Conservation (phyloP, 2,888 invertebrate genomes). For the Druceiella hillmani region DNA sequence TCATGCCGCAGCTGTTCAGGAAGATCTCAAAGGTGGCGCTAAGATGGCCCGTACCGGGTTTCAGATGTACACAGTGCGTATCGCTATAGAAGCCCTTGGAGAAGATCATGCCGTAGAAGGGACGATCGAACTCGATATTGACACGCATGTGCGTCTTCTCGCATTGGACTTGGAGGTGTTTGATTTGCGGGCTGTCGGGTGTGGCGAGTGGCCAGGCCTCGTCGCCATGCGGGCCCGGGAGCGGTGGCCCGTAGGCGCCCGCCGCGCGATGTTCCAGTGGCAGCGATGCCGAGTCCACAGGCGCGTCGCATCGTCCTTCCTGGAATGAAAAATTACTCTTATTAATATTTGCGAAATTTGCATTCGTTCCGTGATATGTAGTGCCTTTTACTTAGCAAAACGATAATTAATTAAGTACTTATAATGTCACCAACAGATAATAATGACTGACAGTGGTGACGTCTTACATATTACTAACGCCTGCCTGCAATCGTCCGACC, state of each 20-base stretch:
- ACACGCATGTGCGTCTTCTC: conserved; percentile 95
- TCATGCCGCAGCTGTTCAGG: conserved; percentile 90
- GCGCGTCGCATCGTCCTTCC: conserved; percentile 74
- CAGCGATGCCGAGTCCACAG: conserved; percentile 74
- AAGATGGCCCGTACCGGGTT: conserved; percentile 85
- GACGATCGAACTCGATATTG: conserved; percentile 90
- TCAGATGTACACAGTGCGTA: conserved; percentile 84
- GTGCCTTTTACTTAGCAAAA: too few relatives aligned
- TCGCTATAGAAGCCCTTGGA: conserved; percentile 93
- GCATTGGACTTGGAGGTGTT: conserved; percentile 90
- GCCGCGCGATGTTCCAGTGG: conserved; percentile 77
- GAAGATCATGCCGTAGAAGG: conserved; percentile 95
- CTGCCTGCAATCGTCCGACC: too few relatives aligned
- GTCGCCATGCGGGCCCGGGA: conserved; percentile 55
- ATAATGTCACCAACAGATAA: too few relatives aligned
- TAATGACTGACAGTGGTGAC: too few relatives aligned
- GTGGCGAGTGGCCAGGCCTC: conserved; percentile 87
- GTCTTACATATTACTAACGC: too few relatives aligned
- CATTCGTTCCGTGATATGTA: too few relatives aligned
- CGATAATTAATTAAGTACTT: too few relatives aligned
- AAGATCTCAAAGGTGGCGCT: conserved; percentile 93
- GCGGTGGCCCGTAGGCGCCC: conserved; percentile 70
- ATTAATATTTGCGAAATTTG: too few relatives aligned
- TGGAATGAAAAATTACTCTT: too few relatives aligned
- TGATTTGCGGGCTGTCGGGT: conserved; percentile 89